A percentile compares a stretch with the other conserved stretches of the same genome.
phyloP scores from a whole-genome alignment of 2,888 invertebrate species.

The Cryptocephalus moraei region DNA sequence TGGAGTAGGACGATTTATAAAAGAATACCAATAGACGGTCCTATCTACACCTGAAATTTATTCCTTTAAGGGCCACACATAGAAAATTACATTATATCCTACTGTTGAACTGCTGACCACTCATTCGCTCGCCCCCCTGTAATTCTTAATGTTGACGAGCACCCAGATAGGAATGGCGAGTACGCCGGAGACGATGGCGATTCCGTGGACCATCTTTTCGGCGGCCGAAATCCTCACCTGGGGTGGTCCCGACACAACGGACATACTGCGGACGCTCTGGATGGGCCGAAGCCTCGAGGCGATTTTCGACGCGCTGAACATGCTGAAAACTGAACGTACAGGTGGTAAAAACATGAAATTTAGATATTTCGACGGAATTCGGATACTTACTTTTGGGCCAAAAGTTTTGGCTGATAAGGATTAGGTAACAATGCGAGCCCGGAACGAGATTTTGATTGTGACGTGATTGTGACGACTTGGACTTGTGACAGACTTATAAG shows the following conservation, averaged over 20 bases:
- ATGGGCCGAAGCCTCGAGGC: constrained; percentile 9
- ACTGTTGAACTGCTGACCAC: too few species aligned
- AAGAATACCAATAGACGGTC: too few species aligned
- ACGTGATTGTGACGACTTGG: too few species aligned
- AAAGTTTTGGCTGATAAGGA: too few species aligned
- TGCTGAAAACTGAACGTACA: not conserved
- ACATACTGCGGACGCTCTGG: constrained; percentile 18
- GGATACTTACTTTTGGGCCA: not conserved
- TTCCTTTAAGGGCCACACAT: too few species aligned
- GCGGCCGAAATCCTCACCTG: constrained; percentile 23
- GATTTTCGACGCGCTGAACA: constrained; percentile 5
- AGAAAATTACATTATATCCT: too few species aligned
- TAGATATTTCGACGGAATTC: not conserved
- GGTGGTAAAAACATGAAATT: not conserved
- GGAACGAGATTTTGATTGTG: too few species aligned
- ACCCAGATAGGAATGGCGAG: constrained; percentile 31
- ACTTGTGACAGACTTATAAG: too few species aligned
- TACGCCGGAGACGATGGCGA: constrained; percentile 22
- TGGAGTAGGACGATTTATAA: too few species aligned
- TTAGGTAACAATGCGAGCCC: not conserved
- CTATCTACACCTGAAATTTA: too few species aligned
- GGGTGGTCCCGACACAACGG: constrained; percentile 30
- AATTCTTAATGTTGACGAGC: constrained; percentile 30
- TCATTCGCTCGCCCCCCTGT: constrained; percentile 20
- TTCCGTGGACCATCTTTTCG: constrained; percentile 29